Conservation (phyloP, 2,113 vertebrate species). For the Pachypanchax playfairii region DNA sequence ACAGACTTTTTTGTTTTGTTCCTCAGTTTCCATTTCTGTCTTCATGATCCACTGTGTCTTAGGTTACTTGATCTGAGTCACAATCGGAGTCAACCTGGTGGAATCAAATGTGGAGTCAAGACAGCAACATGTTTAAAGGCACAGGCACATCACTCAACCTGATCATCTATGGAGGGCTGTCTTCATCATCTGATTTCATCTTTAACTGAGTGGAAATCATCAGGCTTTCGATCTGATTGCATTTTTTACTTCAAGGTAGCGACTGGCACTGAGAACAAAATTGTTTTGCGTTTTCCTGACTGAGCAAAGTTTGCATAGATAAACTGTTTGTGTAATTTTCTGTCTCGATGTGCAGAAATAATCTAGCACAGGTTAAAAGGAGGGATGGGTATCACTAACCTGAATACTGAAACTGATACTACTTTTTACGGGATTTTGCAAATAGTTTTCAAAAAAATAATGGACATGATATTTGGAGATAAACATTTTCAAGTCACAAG, state of each 20-base stretch:
- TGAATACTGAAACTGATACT: not conserved
- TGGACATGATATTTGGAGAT: too few species aligned
- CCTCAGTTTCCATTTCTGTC: slow-evolving; percentile 72
- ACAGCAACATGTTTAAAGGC: slow-evolving; percentile 77
- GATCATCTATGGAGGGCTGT: slow-evolving; percentile 43
- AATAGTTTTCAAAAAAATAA: too few species aligned
- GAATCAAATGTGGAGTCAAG: slow-evolving; percentile 83
- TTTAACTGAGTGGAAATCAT: slow-evolving; percentile 17
- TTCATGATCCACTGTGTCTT: slow-evolving; percentile 78
- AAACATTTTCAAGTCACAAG: too few species aligned
- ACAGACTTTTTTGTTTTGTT: slow-evolving; percentile 75
- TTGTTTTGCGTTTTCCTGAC: slow-evolving; percentile 13
- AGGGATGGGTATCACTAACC: slow-evolving; percentile 16
- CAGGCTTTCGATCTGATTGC: slow-evolving; percentile 7
- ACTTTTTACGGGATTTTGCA: too few species aligned
- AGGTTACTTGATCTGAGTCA: slow-evolving; percentile 75
- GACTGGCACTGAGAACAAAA: slow-evolving; percentile 16
- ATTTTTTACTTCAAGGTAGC: slow-evolving; percentile 35
- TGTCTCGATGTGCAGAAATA: slow-evolving; percentile 8
- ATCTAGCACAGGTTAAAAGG: slow-evolving; percentile 5
- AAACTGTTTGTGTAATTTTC: slow-evolving; percentile 23
- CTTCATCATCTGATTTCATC: slow-evolving; percentile 8
- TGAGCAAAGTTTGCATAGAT: slow-evolving; percentile 22
- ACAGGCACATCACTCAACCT: slow-evolving; percentile 66
- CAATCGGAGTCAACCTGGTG: slow-evolving; percentile 85